Percentiles rank a stretch among this genome's conserved stretches.
These are phyloP conservation scores for Cantharis flavilabris DNA, from an alignment of 2,888 invertebrate genomes.

Conservation along the genomic window DNA sequence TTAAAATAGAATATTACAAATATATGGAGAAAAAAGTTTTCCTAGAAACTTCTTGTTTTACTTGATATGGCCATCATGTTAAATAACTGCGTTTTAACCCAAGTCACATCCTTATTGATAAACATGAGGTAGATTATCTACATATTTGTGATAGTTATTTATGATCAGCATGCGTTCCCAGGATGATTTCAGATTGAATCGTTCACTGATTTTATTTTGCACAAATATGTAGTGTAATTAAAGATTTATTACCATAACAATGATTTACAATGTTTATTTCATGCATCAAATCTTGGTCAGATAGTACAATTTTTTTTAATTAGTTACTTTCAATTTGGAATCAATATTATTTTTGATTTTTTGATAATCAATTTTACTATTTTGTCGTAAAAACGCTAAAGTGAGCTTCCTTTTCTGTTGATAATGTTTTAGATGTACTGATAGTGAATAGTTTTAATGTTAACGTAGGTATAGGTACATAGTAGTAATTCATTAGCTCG, in stretches of 20 bases:
- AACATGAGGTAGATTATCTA: conserved; percentile 38
- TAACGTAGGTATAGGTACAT: conserved; percentile 6
- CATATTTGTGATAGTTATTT: conserved; percentile 36
- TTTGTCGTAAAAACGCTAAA: background rate
- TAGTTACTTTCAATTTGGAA: too few relatives aligned
- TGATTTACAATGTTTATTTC: background rate
- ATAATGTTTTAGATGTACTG: background rate
- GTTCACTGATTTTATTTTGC: conserved; percentile 18
- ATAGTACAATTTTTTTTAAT: too few relatives aligned
- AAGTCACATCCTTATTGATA: conserved; percentile 37
- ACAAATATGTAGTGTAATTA: conserved; percentile 5
- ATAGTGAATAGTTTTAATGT: background rate
- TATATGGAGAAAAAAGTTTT: conserved; percentile 9
- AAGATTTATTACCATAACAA: background rate
- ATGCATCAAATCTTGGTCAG: background rate
- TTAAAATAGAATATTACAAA: conserved; percentile 2
- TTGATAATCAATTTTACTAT: background rate
- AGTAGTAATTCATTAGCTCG: conserved; percentile 28
- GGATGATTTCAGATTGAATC: conserved; percentile 30
- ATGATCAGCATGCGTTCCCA: conserved; percentile 32
- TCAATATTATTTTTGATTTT: background rate
- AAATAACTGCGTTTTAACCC: conserved; percentile 24
- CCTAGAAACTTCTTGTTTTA: conserved; percentile 13
- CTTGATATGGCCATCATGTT: conserved; percentile 29
- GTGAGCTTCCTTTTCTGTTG: background rate